A percentile compares a stretch with the other conserved stretches of the same genome.
Conservation (phyloP, 2,888 invertebrate species). For the Rhamnusium bicolor region DNA sequence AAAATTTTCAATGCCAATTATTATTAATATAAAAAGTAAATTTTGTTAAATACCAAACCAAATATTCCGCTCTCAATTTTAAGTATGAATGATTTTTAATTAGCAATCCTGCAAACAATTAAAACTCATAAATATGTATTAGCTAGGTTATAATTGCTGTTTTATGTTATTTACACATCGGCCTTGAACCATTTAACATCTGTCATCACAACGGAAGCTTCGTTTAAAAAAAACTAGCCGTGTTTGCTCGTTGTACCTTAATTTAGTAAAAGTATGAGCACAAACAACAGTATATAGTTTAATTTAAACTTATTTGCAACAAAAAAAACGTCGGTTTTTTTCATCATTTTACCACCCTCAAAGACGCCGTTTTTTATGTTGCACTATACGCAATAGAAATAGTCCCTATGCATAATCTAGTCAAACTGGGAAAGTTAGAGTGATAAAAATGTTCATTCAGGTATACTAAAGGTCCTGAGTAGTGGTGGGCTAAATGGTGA, state of each 20-base stretch:
- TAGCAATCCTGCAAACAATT: constrained; percentile 15
- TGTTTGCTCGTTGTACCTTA: background rate
- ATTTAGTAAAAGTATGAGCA: background rate
- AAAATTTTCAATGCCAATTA: background rate
- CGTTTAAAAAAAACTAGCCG: constrained; percentile 7
- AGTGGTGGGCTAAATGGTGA: no score
- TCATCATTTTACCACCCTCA: no score
- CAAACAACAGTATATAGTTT: no score
- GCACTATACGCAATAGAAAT: no score
- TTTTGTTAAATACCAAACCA: background rate
- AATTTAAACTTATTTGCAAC: no score
- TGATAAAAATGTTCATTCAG: no score
- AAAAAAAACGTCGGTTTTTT: no score
- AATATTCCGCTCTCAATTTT: background rate
- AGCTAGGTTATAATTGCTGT: constrained; percentile 21
- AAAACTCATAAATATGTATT: constrained; percentile 30
- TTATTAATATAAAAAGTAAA: background rate
- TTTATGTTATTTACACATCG: constrained; percentile 23
- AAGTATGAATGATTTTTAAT: background rate
- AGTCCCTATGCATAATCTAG: no score
- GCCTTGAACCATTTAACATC: constrained; percentile 37
- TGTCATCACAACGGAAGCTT: constrained; percentile 30
- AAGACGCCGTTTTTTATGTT: no score
- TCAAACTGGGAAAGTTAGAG: no score
- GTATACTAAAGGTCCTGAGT: no score